A percentile compares a stretch with the other conserved stretches of the same genome.
phyloP scores from a whole-genome alignment of 1,140 invertebrate genomes.

The Neodiprion fabricii region DNA sequence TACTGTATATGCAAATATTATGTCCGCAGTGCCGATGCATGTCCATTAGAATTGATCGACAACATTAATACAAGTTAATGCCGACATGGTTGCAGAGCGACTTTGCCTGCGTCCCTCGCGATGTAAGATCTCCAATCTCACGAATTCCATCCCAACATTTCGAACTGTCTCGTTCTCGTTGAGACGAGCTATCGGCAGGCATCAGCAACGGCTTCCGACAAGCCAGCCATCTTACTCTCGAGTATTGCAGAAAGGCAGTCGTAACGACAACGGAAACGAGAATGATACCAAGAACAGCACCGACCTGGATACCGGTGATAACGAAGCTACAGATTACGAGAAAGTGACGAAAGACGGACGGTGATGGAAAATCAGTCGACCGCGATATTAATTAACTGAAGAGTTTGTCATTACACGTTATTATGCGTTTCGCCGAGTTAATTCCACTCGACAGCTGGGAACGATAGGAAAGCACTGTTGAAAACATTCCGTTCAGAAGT shows the following conservation, averaged over 20 bases:
- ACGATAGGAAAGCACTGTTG: too few species aligned
- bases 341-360: not conserved
- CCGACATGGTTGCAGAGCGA: not conserved
- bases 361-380: too few species aligned
- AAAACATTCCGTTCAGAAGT: too few species aligned
- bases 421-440: too few species aligned
- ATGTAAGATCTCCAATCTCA: not conserved
- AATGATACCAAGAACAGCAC: too few species aligned
- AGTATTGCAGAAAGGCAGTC: not conserved
- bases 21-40: not conserved
- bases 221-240: not conserved
- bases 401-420: too few species aligned
- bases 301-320: not conserved
- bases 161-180: not conserved
- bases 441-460: too few species aligned
- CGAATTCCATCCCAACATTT: constrained; percentile 7
- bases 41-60: constrained; percentile 7
- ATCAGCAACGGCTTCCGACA: constrained; percentile 6
- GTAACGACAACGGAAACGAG: not conserved
- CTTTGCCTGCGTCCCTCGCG: not conserved
- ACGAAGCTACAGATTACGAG: not conserved
- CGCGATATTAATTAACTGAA: too few species aligned
- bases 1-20: not conserved
- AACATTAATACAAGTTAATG: constrained; percentile 5
- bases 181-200: constrained; percentile 3